A percentile compares a stretch with the other conserved stretches of the same genome.
phyloP scores from a whole-genome alignment of 2,888 invertebrate species.

The Cheilosia urbana region DNA sequence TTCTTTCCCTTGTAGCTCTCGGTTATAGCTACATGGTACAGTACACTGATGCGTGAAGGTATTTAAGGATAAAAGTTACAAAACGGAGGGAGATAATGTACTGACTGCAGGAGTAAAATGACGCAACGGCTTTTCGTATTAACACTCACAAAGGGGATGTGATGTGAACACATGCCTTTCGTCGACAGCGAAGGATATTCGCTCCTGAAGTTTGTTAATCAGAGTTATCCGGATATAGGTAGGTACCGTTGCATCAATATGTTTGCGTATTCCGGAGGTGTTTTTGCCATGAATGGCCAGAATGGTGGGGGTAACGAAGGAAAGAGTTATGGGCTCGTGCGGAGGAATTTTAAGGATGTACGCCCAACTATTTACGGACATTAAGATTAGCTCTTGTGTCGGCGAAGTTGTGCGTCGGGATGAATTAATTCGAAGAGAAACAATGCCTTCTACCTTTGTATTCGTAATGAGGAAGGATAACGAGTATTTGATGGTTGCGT shows the following conservation, averaged over 20 bases:
- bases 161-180: slow-evolving; percentile 15
- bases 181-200: neutral
- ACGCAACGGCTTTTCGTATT: neutral
- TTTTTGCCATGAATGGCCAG: slow-evolving; percentile 27
- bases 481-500: neutral
- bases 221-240: neutral
- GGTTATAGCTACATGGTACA: slow-evolving; percentile 3
- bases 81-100: neutral
- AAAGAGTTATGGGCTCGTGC: slow-evolving; percentile 2
- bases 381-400: slow-evolving; percentile 33
- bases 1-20: neutral
- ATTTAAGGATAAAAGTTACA: slow-evolving; percentile 42
- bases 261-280: slow-evolving; percentile 26
- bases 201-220: slow-evolving; percentile 29
- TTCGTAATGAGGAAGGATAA: slow-evolving; percentile 20
- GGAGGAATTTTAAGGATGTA: slow-evolving; percentile 10
- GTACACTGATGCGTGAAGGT: slow-evolving; percentile 19
- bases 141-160: slow-evolving; percentile 35
- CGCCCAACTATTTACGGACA: slow-evolving; percentile 17
- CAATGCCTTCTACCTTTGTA: neutral
- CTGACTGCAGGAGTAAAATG: slow-evolving; percentile 2
- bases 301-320: neutral
- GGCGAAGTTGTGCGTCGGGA: neutral
- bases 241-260: slow-evolving; percentile 1
- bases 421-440: slow-evolving; percentile 7